These are phyloP conservation scores for Bombus cullumanus DNA, from an alignment of 1,140 invertebrate species.

Conservation along the genomic window DNA sequence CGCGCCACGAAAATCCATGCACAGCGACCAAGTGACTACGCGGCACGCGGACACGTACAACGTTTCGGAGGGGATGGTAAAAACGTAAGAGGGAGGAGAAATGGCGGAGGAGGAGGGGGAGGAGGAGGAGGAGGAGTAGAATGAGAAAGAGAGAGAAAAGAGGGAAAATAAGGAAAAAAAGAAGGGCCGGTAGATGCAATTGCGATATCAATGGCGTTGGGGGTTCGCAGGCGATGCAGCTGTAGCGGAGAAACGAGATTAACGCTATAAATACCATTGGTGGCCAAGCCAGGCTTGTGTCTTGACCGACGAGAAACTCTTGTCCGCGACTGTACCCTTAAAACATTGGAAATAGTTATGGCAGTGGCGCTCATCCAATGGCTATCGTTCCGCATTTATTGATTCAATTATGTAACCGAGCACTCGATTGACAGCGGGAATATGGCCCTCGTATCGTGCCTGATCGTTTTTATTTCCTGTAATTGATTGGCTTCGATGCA, in stretches of 20 bases:
- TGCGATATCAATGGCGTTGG: conserved; percentile 70
- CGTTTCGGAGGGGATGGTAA: not conserved
- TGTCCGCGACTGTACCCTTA: conserved; percentile 72
- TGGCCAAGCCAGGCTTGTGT: conserved; percentile 40
- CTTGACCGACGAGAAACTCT: conserved; percentile 52
- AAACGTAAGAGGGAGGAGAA: not conserved
- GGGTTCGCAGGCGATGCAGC: conserved; percentile 76
- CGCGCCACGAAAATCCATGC: conserved; percentile 45
- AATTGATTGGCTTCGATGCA: conserved; percentile 10
- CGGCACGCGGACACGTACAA: not conserved
- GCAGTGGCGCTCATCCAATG: conserved; percentile 72
- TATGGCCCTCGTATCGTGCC: not conserved
- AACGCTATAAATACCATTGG: conserved; percentile 79
- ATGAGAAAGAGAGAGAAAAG: not conserved
- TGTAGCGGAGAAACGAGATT: conserved; percentile 78
- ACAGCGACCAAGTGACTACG: conserved; percentile 25
- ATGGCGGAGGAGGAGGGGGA: too few species aligned
- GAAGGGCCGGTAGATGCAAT: conserved; percentile 59
- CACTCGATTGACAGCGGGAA: conserved; percentile 38
- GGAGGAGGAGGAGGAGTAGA: too few species aligned
- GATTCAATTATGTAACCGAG: conserved; percentile 72
- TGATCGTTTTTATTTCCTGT: conserved; percentile 7
- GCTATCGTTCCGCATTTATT: conserved; percentile 51
- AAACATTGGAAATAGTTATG: conserved; percentile 81
- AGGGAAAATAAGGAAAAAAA: conserved; percentile 38